Evolutionary conservation across 2,888 invertebrate species (phyloP), one percentile per base, ranked within the genome.

Genomic region (Ormyrus pomaceus): DNA sequence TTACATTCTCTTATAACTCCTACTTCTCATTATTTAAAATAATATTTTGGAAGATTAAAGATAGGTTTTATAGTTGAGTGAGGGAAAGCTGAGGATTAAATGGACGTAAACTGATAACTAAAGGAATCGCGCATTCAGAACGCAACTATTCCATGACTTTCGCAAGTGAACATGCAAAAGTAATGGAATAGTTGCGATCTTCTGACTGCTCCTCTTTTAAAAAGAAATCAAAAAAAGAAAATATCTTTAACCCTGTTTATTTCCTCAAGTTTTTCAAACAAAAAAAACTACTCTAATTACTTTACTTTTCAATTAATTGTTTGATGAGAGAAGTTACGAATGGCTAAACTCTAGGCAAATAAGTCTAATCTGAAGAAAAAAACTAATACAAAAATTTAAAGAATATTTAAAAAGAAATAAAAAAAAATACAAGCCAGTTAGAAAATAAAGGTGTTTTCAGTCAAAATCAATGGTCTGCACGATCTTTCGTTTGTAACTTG

Each of bases 111-210:
- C 45, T 55, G 53, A 68, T 2, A 53, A 50, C 8, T 45, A 19
- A 51, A 64, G 10, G 50, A 13, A 7, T 53, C 2, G 34, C 19
- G 13, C 69, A 62, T n/a, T 66, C 48, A 61, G 61, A 77, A 68
- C 76, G 85, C 85, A 82, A 83, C 84, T 86, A 84, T 85, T 83
- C 83, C 85, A 84, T 13, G 81, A 85, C 77, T 85, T 83, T 82
- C 75, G 58, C 64, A 0, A 6, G 34, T 34, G 34, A 34, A 34
- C 8, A 50, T 6, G 73, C 8, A 74, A 84, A 85, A 86, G 82
- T 83, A 80, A 69, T 83, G 84, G 83, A 84, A 86, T 81, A 85
- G 84, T 68, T 83, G 82, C 80, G 56, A 65, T 66, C 77, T 72
- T 83, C 74, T 6, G 13, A 62, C 65, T 59, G 61, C 69, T 66